A percentile compares a stretch with the other conserved stretches of the same genome.
Conservation (phyloP, 2,888 invertebrate genomes). For the Laothoe populi region DNA sequence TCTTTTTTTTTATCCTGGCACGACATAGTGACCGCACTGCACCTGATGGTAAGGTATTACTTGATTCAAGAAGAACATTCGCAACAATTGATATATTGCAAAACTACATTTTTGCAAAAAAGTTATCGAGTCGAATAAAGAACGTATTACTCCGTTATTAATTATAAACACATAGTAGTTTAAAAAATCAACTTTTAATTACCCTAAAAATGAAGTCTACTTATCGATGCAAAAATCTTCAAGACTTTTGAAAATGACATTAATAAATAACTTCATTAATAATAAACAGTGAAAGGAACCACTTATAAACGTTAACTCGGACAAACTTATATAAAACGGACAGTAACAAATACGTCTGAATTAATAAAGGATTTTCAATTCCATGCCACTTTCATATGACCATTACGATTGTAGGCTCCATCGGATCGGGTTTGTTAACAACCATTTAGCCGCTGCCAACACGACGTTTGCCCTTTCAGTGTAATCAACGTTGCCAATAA, state of each 20-base stretch:
- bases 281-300: slow-evolving; percentile 7
- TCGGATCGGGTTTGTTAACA: slow-evolving; percentile 44
- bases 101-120: slow-evolving; percentile 1
- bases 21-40: no score
- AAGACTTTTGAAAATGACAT: background rate
- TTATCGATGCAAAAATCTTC: background rate
- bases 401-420: slow-evolving; percentile 35
- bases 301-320: background rate
- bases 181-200: background rate
- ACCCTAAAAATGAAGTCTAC: background rate
- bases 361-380: slow-evolving; percentile 19
- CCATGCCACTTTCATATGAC: slow-evolving; percentile 38
- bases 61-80: background rate
- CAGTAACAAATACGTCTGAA: slow-evolving; percentile 4
- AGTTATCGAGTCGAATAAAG: background rate
- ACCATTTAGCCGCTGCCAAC: slow-evolving; percentile 49
- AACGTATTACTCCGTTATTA: background rate
- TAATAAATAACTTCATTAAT: slow-evolving; percentile 9
- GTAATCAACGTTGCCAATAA: slow-evolving; percentile 58
- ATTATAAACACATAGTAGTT: background rate
- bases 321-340: slow-evolving; percentile 15
- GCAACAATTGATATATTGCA: slow-evolving; percentile 12
- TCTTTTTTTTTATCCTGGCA: no score
- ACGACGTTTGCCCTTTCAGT: slow-evolving; percentile 58
- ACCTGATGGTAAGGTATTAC: background rate